Conservation (phyloP, 2,113 vertebrate species). For the Pongo pygmaeus region DNA sequence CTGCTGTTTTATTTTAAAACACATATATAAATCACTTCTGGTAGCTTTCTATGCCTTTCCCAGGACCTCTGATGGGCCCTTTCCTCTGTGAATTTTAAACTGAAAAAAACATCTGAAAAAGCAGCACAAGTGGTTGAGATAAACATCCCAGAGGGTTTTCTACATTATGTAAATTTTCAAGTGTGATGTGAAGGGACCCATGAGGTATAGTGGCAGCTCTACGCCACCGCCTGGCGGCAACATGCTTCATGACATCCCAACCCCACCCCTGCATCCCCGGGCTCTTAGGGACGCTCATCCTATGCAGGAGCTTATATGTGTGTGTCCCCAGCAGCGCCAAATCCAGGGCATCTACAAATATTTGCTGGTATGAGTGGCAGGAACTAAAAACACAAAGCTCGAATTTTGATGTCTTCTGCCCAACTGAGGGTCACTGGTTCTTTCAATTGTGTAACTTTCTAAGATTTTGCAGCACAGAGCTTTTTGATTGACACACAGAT, state of each 20-base stretch:
- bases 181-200: background rate
- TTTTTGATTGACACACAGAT: background rate
- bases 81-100: background rate
- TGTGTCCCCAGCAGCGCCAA: background rate
- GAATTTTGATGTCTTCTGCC: background rate
- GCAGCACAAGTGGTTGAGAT: background rate
- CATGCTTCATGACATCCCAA: background rate
- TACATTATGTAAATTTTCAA: background rate
- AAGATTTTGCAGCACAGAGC: background rate
- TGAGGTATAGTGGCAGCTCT: background rate
- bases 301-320: too few species aligned
- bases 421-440: background rate
- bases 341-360: background rate
- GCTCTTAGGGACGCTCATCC: background rate
- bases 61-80: constrained; percentile 43
- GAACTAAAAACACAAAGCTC: background rate
- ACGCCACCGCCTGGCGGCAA: constrained; percentile 56
- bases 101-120: background rate
- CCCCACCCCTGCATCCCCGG: too few species aligned
- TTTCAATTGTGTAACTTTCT: background rate
- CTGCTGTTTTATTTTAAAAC: constrained; percentile 33
- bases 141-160: background rate
- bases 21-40: background rate
- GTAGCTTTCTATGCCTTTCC: constrained; percentile 9
- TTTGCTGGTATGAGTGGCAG: background rate